phyloP scores from a whole-genome alignment of 2,888 invertebrate genomes.

The Drosophila hawaiiensis region DNA sequence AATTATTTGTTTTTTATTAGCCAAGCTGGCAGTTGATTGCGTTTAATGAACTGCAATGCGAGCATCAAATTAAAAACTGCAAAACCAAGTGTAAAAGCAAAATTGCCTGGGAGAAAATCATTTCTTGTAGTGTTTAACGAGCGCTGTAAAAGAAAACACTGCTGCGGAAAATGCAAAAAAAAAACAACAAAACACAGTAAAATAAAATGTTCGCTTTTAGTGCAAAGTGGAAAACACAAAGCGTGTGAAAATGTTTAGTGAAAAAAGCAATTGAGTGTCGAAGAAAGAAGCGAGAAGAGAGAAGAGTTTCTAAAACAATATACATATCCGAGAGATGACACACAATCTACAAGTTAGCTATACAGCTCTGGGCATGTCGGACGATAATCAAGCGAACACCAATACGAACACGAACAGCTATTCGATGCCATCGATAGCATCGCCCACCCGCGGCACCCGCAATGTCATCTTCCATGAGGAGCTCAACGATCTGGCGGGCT shows the following conservation, averaged over 20 bases:
- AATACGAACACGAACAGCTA: slow-evolving; percentile 69
- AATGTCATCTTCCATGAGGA: slow-evolving; percentile 85
- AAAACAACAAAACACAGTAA: not conserved
- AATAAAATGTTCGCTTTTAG: not conserved
- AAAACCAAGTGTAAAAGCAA: slow-evolving; percentile 22
- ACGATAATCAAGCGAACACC: slow-evolving; percentile 83
- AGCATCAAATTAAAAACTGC: slow-evolving; percentile 29
- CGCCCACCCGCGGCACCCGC: slow-evolving; percentile 75
- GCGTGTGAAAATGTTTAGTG: slow-evolving; percentile 25
- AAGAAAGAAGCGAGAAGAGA: not conserved
- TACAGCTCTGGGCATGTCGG: slow-evolving; percentile 85
- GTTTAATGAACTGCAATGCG: slow-evolving; percentile 65
- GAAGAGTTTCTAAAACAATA: slow-evolving; percentile 1
- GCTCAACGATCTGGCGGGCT: slow-evolving; percentile 75
- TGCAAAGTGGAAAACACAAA: slow-evolving; percentile 4
- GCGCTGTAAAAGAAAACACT: slow-evolving; percentile 27
- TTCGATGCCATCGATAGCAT: slow-evolving; percentile 83
- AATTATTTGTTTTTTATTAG: slow-evolving; percentile 54
- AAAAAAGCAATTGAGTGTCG: not conserved
- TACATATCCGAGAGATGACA: slow-evolving; percentile 81
- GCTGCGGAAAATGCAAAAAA: slow-evolving; percentile 3
- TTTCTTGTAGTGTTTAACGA: slow-evolving; percentile 32
- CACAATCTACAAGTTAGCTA: slow-evolving; percentile 85
- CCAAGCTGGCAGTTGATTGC: slow-evolving; percentile 65
- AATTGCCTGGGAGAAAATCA: slow-evolving; percentile 25